Base-by-base conservation (phyloP, 2,888 invertebrate genomes). In the Coelopa pilipes region DNA sequence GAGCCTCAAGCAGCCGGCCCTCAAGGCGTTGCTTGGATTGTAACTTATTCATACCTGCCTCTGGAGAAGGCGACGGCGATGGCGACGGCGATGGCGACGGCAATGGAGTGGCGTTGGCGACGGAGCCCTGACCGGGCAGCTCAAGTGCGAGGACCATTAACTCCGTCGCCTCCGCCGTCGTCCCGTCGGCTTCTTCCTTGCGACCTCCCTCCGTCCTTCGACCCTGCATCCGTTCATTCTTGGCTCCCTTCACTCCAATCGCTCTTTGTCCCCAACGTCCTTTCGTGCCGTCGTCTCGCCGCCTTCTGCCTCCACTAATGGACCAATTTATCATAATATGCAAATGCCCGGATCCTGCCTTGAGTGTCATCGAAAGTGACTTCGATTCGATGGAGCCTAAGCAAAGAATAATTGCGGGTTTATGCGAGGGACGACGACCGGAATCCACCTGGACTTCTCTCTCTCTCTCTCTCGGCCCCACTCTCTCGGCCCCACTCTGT, bases 251-350 rank as follows among this genome's bases (percentile, higher is more conserved):
- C n/a, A n/a, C n/a, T n/a, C n/a, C n/a, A n/a, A n/a, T n/a, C n/a
- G n/a, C n/a, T n/a, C n/a, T n/a, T n/a, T n/a, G n/a, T n/a, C n/a
- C n/a, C 10, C 19, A n/a, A n/a, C 12, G 15, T 10, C 59, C 19
- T 60, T 60, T 60, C 21, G 21, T 60, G 10, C 62, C 45, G 45
- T 13, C 46, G 34, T 15, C 4, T 63, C 1, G 34, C 45, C 63
- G 24, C 45, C 34, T n/a, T n/a, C 49, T 17, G 17, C 66, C 55
- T 65, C 57, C 34, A 34, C 70, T 70, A 73, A 69, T 70, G 66
- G 69, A 72, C 69, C 60, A 72, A 75, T 75, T 75, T 69, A 73
- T 69, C 73, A 75, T 73, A 75, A 70, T 69, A 75, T 72, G 72
- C 72, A 72, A 75, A 73, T 73, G 49, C 69, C 47, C 63, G 66